phyloP scores from a whole-genome alignment of 2,797 vertebrate species.

The Anniella stebbinsi region DNA sequence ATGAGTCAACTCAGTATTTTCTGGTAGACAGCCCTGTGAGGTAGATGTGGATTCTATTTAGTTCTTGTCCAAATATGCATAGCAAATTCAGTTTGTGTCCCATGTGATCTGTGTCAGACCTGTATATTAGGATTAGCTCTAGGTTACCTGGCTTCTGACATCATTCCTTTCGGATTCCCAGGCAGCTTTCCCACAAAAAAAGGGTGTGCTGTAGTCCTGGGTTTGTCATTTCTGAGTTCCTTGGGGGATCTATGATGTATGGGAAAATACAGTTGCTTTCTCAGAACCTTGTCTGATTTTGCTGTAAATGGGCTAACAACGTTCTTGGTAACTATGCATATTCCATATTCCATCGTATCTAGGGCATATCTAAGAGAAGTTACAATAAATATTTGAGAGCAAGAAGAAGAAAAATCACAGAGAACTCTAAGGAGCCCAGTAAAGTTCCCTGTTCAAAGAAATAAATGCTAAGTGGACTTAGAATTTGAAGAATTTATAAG shows the following conservation, averaged over 20 bases:
- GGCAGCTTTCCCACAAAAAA: background rate
- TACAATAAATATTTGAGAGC: background rate
- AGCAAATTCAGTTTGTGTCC: background rate
- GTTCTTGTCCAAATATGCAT: background rate
- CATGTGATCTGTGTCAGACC: background rate
- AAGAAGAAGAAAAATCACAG: background rate
- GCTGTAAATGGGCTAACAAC: background rate
- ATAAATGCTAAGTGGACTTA: background rate
- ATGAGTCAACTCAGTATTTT: background rate
- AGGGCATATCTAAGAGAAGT: background rate
- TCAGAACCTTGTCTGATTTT: background rate
- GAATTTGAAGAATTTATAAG: background rate
- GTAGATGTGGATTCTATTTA: background rate
- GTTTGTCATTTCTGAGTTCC: background rate
- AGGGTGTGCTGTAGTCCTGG: background rate
- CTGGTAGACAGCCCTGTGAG: background rate
- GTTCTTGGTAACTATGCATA: background rate
- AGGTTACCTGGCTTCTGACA: background rate
- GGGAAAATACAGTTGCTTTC: background rate
- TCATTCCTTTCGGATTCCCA: background rate
- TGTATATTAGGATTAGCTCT: background rate
- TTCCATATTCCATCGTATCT: background rate
- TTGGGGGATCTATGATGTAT: background rate
- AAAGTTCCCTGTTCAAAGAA: background rate
- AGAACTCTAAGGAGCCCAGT: background rate